These are phyloP conservation scores for Oophaga pumilio DNA, from an alignment of 2,113 vertebrate species.

Conservation along the genomic window DNA sequence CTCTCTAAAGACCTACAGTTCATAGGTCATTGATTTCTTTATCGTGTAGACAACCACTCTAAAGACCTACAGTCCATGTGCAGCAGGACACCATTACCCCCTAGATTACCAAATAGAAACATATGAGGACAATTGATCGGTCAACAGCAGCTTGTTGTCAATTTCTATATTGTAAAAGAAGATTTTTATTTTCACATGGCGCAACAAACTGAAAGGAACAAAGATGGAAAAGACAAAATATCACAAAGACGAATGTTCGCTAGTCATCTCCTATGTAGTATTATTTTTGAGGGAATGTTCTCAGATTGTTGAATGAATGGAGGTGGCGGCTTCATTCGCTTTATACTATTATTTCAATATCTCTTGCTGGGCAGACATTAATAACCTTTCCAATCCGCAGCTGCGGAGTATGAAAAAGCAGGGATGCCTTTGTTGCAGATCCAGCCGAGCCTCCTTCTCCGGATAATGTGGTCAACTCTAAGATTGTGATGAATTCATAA, in stretches of 20 bases:
- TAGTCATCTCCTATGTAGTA: neutral
- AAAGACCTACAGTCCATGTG: too few relatives aligned
- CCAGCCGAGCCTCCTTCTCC: neutral
- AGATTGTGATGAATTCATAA: neutral
- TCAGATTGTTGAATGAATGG: neutral
- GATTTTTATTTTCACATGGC: neutral
- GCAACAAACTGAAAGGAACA: neutral
- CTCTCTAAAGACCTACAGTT: too few relatives aligned
- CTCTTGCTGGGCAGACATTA: neutral
- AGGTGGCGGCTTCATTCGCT: neutral
- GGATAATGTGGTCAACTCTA: neutral
- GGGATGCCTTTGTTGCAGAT: neutral
- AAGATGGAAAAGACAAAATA: neutral
- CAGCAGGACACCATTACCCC: too few relatives aligned
- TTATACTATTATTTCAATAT: neutral
- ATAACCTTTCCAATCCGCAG: neutral
- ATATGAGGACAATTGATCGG: too few relatives aligned
- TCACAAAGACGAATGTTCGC: neutral
- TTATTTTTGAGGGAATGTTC: neutral
- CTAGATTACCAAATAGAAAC: too few relatives aligned
- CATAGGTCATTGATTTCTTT: too few relatives aligned
- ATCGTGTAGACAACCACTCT: too few relatives aligned
- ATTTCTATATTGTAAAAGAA: neutral
- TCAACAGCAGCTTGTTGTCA: neutral
- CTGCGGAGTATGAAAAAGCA: neutral